A percentile compares a stretch with the other conserved stretches of the same genome.
phyloP scores from a whole-genome alignment of 2,888 invertebrate species.

The Plagodis pulveraria region DNA sequence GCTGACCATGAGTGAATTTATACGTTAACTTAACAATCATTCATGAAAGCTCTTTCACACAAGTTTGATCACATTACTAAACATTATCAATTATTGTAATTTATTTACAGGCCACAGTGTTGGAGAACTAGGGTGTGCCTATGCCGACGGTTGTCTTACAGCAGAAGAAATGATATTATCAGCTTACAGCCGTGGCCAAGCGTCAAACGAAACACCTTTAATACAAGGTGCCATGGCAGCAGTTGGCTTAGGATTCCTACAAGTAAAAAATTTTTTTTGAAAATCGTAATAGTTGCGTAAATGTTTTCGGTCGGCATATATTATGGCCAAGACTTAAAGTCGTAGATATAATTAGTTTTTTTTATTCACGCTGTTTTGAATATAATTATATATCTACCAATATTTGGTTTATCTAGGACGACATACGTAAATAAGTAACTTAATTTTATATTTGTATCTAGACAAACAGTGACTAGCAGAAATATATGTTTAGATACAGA shows the following conservation, averaged over 20 bases:
- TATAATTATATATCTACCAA: no score
- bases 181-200: conserved; percentile 92
- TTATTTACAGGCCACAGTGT: conserved; percentile 92
- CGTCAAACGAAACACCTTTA: conserved; percentile 88
- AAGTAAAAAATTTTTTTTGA: conserved; percentile 55
- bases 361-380: background rate
- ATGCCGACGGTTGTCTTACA: conserved; percentile 96
- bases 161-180: conserved; percentile 93
- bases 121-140: conserved; percentile 97
- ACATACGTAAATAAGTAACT: no score
- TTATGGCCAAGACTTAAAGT: background rate
- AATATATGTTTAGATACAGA: no score
- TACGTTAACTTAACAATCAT: no score
- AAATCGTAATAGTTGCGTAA: background rate
- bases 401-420: no score
- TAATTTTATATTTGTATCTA: no score
- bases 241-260: conserved; percentile 87
- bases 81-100: no score
- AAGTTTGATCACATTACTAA: no score
- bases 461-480: no score
- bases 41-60: no score
- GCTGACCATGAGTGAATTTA: no score
- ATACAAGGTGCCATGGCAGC: conserved; percentile 95
- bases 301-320: no score
- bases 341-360: background rate